Base-by-base conservation (phyloP, 2,797 vertebrate genomes). In the Adelosebastes latens region DNA sequence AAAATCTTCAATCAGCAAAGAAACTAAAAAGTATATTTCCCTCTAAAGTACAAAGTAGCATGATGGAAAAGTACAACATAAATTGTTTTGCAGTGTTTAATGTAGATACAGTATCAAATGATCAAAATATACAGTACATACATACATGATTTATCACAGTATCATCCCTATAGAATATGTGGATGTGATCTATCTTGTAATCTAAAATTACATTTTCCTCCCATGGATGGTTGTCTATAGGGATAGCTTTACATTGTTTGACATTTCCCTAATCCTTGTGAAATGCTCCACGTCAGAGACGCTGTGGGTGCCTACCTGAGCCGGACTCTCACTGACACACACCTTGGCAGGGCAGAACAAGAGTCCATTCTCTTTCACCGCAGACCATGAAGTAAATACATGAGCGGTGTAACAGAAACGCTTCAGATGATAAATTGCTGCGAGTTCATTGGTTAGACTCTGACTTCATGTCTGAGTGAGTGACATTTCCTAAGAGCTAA, bases 171-270 rank as follows among this genome's bases (percentile, higher is more conserved):
- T 9, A 42, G 58, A 77, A 20, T 14, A 52, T 36, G 22, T 59
- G 72, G n/a, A 67, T 82, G 64, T 60, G 61, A 71, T 78, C 9
- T 63, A 49, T 74, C 22, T 58, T 27, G 13, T 18, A 34, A 72
- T 82, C 77, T 80, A 75, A 87, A 74, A 75, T 84, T 77, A 85
- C 81, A 82, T 89, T 77, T 62, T 67, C 60, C 46, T 60, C 3
- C 18, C 36, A 5, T 52, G 62, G 75, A 80, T 83, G 72, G 63
- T 78, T 67, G 69, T 83, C 75, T 82, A 25, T 55, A 63, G 32
- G 86, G 87, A 93, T 94, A 88, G 87, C 84, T 92, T 96, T 94
- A 94, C 93, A 81, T 87, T 93, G 91, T 93, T 94, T 95, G 94
- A 95, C 94, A 94, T 95, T 95, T 93, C 79, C 79, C 79, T 83